Evolutionary conservation across 2,797 vertebrate genomes (phyloP).

Genomic region (Crenuchus spilurus): DNA sequence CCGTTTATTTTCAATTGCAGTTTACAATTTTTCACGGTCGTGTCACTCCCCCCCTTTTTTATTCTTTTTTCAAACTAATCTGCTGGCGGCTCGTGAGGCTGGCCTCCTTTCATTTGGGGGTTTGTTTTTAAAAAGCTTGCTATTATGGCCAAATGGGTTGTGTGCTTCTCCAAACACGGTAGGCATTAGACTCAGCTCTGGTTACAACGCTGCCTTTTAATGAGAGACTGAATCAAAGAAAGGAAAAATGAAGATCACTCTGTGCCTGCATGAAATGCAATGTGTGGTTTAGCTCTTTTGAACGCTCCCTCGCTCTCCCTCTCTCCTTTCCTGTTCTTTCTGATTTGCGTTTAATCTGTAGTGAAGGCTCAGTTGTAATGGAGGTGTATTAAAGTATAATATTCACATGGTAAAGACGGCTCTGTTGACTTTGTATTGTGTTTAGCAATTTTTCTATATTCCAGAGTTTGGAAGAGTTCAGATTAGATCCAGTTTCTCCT

Average conservation of each 20-base stretch:
- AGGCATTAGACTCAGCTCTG: conserved; percentile 78
- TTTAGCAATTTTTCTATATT: conserved; percentile 3
- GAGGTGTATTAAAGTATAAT: conserved; percentile 71
- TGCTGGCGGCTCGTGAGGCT: conserved; percentile 68
- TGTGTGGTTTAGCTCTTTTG: conserved; percentile 77
- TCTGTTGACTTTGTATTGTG: conserved; percentile 8
- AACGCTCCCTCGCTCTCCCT: conserved; percentile 68
- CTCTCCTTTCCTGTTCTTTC: conserved; percentile 50
- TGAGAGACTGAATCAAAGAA: conserved; percentile 79
- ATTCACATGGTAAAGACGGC: conserved; percentile 50
- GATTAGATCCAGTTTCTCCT: background rate
- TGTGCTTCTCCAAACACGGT: conserved; percentile 79
- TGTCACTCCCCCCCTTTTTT: conserved; percentile 48
- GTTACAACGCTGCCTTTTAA: conserved; percentile 80
- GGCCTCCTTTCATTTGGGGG: conserved; percentile 71
- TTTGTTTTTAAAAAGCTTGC: conserved; percentile 79
- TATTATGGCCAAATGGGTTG: conserved; percentile 81
- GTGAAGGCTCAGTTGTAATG: conserved; percentile 69
- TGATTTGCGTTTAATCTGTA: conserved; percentile 66
- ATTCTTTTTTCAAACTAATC: conserved; percentile 72
- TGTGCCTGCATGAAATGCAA: conserved; percentile 71
- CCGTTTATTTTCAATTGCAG: conserved; percentile 75
- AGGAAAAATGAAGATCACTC: conserved; percentile 76
- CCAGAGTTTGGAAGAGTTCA: conserved; percentile 5
- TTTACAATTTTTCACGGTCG: conserved; percentile 77